Base-by-base conservation (phyloP, 2,797 vertebrate species). In the Danio tinwini region DNA sequence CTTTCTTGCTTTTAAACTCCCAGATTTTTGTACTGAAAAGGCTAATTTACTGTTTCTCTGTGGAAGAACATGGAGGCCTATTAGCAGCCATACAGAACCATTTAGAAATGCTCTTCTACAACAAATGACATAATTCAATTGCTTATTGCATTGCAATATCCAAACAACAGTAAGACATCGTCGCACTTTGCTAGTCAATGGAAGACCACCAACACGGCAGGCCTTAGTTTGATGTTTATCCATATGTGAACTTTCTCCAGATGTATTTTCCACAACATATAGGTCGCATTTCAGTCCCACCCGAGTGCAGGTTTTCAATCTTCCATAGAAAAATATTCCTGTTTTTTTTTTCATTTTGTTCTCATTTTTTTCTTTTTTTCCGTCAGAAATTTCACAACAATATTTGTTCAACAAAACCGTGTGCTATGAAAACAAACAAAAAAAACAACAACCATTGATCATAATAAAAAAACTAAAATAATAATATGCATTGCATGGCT, bases 71-170 rank as follows among this genome's bases (percentile, higher is more conserved):
- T 76, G 85, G 89, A 91, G 76, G 85, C 89, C 87, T 82, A 80
- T 91, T 73, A 79, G 89, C 87, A 86, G 87, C 86, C 86, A 64
- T 84, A 85, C 59, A 89, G 85, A 89, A 92, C 90, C 90, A 88
- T 88, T 91, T 90, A 87, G 90, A 90, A 88, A 92, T 86, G 58
- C 76, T 85, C 19, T 90, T 89, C 87, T 89, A 91, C 85, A 90
- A 92, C 90, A 91, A 91, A 88, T 90, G 83, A 91, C 89, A 88
- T 87, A 82, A 88, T 91, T 90, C 87, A 90, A 88, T 83, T 92
- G 89, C 92, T 91, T 92, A 94, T 92, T 93, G 92, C 92, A 92
- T 93, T 92, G 91, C 90, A 93, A 92, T 91, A 92, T 92, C 91
- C 89, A 91, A 88, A 93, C 88, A 88, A 88, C 91, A 86, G 87